Conservation (phyloP, 2,113 vertebrate genomes). For the Ploceus nigricollis region DNA sequence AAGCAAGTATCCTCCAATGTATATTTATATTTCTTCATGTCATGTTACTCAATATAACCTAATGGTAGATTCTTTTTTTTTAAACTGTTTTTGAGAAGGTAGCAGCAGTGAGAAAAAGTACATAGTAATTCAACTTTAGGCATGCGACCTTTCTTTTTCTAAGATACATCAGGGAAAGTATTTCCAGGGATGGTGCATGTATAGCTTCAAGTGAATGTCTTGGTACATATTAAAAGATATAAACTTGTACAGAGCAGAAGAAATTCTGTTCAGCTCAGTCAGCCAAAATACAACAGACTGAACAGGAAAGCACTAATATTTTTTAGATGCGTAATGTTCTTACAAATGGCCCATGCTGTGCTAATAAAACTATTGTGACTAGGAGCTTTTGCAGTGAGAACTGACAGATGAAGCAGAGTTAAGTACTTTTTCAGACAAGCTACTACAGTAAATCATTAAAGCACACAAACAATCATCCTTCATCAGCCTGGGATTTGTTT, state of each 20-base stretch:
- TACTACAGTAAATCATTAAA: slow-evolving; percentile 79
- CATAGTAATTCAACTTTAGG: neutral
- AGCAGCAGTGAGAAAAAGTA: neutral
- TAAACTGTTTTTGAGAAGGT: neutral
- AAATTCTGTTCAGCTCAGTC: slow-evolving; percentile 64
- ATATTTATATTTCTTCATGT: neutral
- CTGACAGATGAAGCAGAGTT: slow-evolving; percentile 78
- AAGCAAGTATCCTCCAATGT: neutral
- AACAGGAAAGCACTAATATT: slow-evolving; percentile 68
- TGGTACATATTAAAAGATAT: slow-evolving; percentile 24
- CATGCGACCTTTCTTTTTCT: neutral
- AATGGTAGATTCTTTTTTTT: neutral
- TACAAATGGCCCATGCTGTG: slow-evolving; percentile 75
- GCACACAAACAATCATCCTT: slow-evolving; percentile 74
- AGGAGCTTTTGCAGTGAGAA: slow-evolving; percentile 73
- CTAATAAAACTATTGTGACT: slow-evolving; percentile 80
- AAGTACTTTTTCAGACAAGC: slow-evolving; percentile 77
- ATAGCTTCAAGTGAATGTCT: neutral
- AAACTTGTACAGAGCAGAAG: slow-evolving; percentile 51
- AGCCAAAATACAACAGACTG: slow-evolving; percentile 62
- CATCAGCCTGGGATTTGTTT: slow-evolving; percentile 76
- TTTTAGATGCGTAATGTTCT: slow-evolving; percentile 71
- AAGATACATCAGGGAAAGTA: neutral
- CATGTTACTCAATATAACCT: neutral
- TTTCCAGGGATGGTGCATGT: neutral